phyloP scores from a whole-genome alignment of 2,113 vertebrate genomes.

The Formicarius rufipectus region DNA sequence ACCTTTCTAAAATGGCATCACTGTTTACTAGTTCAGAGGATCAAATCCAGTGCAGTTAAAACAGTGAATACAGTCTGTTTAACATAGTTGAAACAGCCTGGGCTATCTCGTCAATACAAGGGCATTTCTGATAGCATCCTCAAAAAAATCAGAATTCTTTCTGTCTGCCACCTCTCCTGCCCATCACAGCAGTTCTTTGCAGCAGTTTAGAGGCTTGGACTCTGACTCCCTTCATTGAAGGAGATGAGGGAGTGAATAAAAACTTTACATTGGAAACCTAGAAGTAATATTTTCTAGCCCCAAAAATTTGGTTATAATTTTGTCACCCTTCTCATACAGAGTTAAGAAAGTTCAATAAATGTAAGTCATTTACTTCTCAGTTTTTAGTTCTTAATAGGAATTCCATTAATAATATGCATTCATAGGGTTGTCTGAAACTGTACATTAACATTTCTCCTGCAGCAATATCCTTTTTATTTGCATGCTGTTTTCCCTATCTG shows the following conservation, averaged over 20 bases:
- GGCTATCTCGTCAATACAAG: not conserved
- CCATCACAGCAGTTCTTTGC: not conserved
- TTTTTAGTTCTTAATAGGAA: slow-evolving; percentile 47
- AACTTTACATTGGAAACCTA: not conserved
- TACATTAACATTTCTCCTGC: slow-evolving; percentile 59
- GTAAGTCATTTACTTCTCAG: slow-evolving; percentile 35
- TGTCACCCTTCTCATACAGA: slow-evolving; percentile 12
- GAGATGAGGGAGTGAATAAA: not conserved
- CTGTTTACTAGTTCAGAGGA: not conserved
- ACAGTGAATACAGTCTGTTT: not conserved
- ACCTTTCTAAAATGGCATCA: not conserved
- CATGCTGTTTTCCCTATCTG: slow-evolving; percentile 38
- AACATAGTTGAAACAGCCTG: not conserved
- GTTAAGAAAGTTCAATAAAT: not conserved
- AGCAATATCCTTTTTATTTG: slow-evolving; percentile 26
- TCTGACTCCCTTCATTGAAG: not conserved
- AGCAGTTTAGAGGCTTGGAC: not conserved
- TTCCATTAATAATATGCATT: slow-evolving; percentile 64
- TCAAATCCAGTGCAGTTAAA: not conserved
- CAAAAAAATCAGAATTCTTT: not conserved
- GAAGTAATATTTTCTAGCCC: not conserved
- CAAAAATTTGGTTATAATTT: not conserved
- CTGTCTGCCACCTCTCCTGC: not conserved
- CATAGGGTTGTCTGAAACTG: slow-evolving; percentile 15
- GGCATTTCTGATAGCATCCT: not conserved